Evolutionary conservation across 2,113 vertebrate genomes (phyloP).

Genomic region (Ceyx melanurus): DNA sequence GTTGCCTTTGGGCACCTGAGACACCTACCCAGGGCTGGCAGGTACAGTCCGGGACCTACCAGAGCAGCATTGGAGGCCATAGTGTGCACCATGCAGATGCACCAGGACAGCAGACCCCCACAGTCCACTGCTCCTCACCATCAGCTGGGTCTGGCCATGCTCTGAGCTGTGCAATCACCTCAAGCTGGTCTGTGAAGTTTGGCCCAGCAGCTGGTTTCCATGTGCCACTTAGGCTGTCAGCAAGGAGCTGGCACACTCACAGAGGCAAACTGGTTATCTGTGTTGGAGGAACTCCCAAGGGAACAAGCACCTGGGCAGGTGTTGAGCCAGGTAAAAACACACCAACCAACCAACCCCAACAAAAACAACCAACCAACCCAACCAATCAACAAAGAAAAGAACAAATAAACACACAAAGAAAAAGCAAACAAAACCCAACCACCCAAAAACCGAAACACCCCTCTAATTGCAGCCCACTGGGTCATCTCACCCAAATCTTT

Average conservation of each 20-base stretch:
- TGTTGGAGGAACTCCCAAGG: neutral
- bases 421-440: too few relatives aligned
- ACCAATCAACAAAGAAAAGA: too few relatives aligned
- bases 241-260: neutral
- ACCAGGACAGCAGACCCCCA: neutral
- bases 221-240: neutral
- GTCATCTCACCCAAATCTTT: neutral
- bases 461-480: neutral
- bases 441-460: accelerated
- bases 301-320: accelerated
- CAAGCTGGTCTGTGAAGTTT: neutral
- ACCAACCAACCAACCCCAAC: accelerated
- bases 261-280: neutral
- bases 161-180: neutral
- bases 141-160: neutral
- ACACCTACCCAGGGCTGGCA: neutral
- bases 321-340: accelerated
- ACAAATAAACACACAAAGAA: too few relatives aligned
- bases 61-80: neutral
- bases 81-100: accelerated
- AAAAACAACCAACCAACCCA: neutral
- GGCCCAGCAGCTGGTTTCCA: neutral
- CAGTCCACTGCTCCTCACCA: accelerated
- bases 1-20: neutral
- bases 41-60: neutral